phyloP scores from a whole-genome alignment of 2,113 vertebrate genomes.

The Hucho hucho region DNA sequence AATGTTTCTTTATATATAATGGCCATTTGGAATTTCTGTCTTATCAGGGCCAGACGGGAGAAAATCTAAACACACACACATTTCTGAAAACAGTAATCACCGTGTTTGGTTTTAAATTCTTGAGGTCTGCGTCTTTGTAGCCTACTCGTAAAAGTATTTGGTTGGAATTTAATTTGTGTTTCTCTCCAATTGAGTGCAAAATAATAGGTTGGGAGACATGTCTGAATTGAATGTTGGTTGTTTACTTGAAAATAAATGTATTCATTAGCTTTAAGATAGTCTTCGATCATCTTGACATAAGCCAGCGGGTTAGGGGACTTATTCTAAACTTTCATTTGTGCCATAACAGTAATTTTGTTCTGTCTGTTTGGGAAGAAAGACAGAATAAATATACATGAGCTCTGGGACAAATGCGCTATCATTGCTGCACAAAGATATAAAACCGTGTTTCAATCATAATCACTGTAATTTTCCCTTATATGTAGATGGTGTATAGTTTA shows the following conservation, averaged over 20 bases:
- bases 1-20: background rate
- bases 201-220: background rate
- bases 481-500: background rate
- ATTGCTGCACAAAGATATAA: conserved; percentile 7
- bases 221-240: background rate
- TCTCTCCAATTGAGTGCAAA: background rate
- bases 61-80: conserved; percentile 15
- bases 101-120: conserved; percentile 15
- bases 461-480: background rate
- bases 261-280: background rate
- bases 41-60: background rate
- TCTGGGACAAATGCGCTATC: conserved; percentile 7
- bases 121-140: conserved; percentile 2
- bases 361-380: background rate
- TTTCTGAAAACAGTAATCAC: conserved; percentile 11
- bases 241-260: conserved; percentile 3
- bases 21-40: conserved; percentile 5
- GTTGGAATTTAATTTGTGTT: conserved; percentile 8
- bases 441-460: conserved; percentile 1
- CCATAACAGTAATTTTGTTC: background rate
- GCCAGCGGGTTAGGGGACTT: background rate
- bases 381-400: background rate
- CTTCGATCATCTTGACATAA: background rate
- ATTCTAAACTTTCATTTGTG: background rate
- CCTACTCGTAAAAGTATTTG: conserved; percentile 6